A percentile compares a stretch with the other conserved stretches of the same genome.
phyloP scores from a whole-genome alignment of 1,140 invertebrate species.

The Phortica variegata region DNA sequence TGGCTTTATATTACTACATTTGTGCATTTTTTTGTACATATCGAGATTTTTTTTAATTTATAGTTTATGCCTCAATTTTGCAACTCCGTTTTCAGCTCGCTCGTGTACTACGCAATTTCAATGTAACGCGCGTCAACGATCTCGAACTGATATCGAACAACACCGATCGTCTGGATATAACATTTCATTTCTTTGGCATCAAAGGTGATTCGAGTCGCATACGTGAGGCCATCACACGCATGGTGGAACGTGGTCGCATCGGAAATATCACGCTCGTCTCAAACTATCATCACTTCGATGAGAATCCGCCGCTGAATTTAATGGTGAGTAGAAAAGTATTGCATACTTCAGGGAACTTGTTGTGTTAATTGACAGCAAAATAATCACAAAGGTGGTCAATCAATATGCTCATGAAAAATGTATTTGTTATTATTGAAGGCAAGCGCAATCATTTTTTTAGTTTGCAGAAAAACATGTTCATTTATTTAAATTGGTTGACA shows the following conservation, averaged over 20 bases:
- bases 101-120: conserved; percentile 65
- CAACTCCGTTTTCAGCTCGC: conserved; percentile 68
- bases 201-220: conserved; percentile 65
- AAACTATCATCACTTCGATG: conserved; percentile 63
- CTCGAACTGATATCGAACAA: conserved; percentile 68
- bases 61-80: no score
- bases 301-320: conserved; percentile 62
- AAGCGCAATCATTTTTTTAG: no score
- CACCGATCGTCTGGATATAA: conserved; percentile 64
- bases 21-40: no score
- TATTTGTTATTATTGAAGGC: no score
- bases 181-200: conserved; percentile 65
- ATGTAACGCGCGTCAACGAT: conserved; percentile 67
- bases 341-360: no score
- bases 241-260: conserved; percentile 65
- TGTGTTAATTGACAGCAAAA: no score
- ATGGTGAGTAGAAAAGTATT: conserved; percentile 61
- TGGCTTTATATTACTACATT: no score
- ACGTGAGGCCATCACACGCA: conserved; percentile 63
- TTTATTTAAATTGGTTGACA: no score
- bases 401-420: no score
- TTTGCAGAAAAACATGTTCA: no score
- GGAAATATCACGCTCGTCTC: conserved; percentile 66
- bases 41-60: no score
- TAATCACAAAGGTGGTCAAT: no score